Evolutionary conservation across 2,888 invertebrate genomes (phyloP), one percentile per base, ranked within the genome.

Genomic region (Ophraella communa): DNA sequence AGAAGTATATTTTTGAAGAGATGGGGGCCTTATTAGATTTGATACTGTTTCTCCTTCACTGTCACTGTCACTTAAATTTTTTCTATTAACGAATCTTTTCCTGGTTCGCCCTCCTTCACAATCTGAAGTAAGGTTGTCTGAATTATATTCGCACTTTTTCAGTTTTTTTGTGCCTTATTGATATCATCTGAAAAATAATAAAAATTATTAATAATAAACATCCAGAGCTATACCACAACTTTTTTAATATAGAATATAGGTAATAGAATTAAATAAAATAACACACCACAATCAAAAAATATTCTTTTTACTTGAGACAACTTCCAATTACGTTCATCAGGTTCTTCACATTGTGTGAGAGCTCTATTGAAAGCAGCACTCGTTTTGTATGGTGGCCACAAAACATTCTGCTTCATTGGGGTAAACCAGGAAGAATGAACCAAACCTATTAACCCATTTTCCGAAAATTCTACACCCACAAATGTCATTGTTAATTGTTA

Each of bases 1-100:
- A 51, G 21, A 2, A 51, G 4, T 27, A 51, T 51, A 51, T 24
- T 51, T 51, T 51, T 23, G 51, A 23, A 51, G 11, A 51, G 51
- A 51, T 24, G 51, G 51, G 24, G 51, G 51, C 51, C 51, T 51
- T 51, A 23, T 51, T n/a, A 51, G 51, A 24, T 51, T 51, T 8
- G 51, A 51, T n/a, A 21, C 51, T 51, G 20, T 24, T 51, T 51
- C 51, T 23, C 33, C 33, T 33, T 33, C 33, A 33, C 33, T 33
- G 10, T 33, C 33, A 33, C 33, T 33, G 33, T 33, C 33, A 33
- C 33, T 33, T n/a, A 33, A 33, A 33, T 11, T 33, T n/a, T n/a
- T 33, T 33, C 33, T 33, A 33, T 3, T 33, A 33, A 33, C 11
- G 33, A 33, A 4, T 33, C n/a, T 33, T 33, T n/a, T 33, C 33